Conservation (phyloP, 2,113 vertebrate species). For the Uropsilus gracilis region DNA sequence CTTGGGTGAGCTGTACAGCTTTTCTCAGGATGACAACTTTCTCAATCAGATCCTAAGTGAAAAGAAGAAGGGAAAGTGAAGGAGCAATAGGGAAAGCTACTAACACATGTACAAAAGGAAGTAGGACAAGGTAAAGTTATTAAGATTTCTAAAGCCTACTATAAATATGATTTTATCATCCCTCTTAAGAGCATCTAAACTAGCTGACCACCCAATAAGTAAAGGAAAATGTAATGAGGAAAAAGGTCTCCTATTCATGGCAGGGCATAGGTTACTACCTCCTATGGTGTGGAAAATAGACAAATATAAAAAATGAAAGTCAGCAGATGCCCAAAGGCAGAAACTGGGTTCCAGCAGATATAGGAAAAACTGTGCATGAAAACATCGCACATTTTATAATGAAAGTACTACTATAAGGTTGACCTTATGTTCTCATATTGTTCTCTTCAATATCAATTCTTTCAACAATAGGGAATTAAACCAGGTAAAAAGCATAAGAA, state of each 20-base stretch:
- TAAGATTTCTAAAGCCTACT: neutral
- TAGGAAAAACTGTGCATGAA: neutral
- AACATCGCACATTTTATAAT: neutral
- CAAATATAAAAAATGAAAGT: constrained; percentile 4
- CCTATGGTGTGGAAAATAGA: neutral
- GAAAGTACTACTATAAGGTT: neutral
- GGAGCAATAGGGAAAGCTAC: neutral
- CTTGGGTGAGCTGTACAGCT: constrained; percentile 91
- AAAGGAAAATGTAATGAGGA: neutral
- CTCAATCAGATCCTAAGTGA: constrained; percentile 93
- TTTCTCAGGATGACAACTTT: constrained; percentile 95
- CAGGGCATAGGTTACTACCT: neutral
- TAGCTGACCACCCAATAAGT: neutral
- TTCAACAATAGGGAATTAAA: neutral
- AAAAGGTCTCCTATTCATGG: neutral
- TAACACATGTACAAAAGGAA: neutral
- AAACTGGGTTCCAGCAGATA: neutral
- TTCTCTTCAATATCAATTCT: neutral
- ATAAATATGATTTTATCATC: neutral
- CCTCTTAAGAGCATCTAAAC: neutral
- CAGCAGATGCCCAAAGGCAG: neutral
- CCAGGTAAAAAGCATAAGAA: neutral
- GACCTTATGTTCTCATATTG: neutral
- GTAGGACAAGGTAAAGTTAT: neutral
- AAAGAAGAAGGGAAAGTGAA: neutral